Evolutionary conservation across 1,140 invertebrate species (phyloP).

Genomic region (Pseudomyrmex sp.): DNA sequence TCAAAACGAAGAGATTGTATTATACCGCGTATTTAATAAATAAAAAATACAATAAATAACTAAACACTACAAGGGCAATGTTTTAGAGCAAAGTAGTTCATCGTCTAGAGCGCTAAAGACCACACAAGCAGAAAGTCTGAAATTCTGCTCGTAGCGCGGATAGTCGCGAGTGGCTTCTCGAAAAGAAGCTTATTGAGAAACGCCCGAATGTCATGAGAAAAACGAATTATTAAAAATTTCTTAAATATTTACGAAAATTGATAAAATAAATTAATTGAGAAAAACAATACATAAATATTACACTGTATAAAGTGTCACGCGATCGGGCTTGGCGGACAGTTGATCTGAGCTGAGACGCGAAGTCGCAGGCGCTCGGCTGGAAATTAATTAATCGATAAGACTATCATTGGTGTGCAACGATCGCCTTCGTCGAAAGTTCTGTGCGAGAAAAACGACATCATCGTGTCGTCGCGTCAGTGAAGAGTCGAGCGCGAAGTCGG

Average conservation of each 20-base stretch:
- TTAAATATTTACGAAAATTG: no score
- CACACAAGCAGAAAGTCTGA: constrained; percentile 5
- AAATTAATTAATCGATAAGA: not conserved
- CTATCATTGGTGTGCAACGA: constrained; percentile 4
- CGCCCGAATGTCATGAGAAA: not conserved
- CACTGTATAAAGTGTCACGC: not conserved
- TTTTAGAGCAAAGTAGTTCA: constrained; percentile 1
- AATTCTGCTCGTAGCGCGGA: not conserved
- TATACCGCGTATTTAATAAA: constrained; percentile 64
- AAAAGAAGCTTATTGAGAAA: not conserved
- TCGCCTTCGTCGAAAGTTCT: not conserved
- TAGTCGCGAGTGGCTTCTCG: not conserved
- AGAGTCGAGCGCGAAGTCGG: constrained; percentile 1
- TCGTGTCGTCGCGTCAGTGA: not conserved
- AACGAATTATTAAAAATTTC: no score
- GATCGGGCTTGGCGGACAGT: not conserved
- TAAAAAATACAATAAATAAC: constrained; percentile 57
- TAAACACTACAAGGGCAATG: constrained; percentile 32
- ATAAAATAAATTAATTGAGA: no score
- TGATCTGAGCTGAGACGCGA: not conserved
- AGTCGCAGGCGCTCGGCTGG: not conserved
- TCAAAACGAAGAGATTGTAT: constrained; percentile 46
- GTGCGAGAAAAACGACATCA: constrained; percentile 3
- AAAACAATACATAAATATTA: no score
- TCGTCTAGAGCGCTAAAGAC: not conserved